Conservation (phyloP, 1,140 invertebrate species). For the Ylistrum balloti region DNA sequence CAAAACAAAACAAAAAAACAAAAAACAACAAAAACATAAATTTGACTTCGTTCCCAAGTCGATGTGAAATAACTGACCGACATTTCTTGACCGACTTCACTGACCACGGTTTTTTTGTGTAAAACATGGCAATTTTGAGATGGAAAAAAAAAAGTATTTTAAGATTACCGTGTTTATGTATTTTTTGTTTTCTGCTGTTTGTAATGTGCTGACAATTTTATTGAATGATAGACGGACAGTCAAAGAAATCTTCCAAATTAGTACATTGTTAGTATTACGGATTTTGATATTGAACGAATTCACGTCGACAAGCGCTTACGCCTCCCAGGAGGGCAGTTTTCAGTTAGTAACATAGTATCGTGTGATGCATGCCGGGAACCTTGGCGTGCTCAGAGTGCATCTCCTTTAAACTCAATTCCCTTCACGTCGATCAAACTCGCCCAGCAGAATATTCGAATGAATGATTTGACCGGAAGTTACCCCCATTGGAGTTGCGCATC, state of each 20-base stretch:
- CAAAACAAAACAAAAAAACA: no score
- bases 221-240: neutral
- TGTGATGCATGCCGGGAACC: constrained; percentile 19
- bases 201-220: no score
- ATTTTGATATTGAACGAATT: neutral
- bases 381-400: neutral
- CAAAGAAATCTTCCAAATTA: neutral
- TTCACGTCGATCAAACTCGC: neutral
- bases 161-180: no score
- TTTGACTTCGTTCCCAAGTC: no score
- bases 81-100: no score
- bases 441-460: neutral
- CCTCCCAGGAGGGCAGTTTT: neutral
- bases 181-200: no score
- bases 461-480: neutral
- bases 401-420: neutral
- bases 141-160: no score
- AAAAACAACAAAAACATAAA: no score
- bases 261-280: neutral
- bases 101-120: no score
- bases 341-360: neutral
- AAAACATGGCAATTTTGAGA: no score
- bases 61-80: no score
- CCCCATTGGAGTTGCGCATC: constrained; percentile 30
- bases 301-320: neutral